Base-by-base conservation (phyloP, 2,888 invertebrate genomes). In the Callosobruchus maculatus region DNA sequence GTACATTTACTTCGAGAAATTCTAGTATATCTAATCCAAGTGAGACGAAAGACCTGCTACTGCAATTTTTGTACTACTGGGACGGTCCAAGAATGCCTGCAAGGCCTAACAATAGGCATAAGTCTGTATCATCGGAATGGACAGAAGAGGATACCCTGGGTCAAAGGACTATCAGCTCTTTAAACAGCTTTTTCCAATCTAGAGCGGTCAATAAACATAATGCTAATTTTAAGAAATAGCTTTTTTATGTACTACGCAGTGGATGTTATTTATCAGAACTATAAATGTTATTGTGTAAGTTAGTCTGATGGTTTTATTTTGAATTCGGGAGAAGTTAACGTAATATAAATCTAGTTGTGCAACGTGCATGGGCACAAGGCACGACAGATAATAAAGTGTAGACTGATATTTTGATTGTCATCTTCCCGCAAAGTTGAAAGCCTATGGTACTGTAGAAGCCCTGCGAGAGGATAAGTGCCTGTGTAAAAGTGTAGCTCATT, bases 41-140 rank as follows among this genome's bases (percentile, higher is more conserved):
- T 77, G 90, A 92, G 71, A 93, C 95, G 22, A 95, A 95, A 86
- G 93, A 95, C 84, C 89, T 95, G 71, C 87, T 95, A 67, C 84
- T 95, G 30, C 92, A 93, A 83, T 88, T 95, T 74, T 85, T 95
- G 71, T 93, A 93, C 79, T 93, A 94, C 84, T 95, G 94, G 92
- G 93, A 93, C 70, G 92, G 91, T n/a, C 89, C 88, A 84, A 78
- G 88, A 86, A 81, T 88, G 3, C 81, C 79, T n/a, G 78, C 80
- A 5, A 88, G 90, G 76, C 88, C 91, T 2, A 89, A 89, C 21
- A 90, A 91, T 0, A 83, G 90, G 67, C 93, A 93, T 80, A 93
- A 93, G 81, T 94, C 94, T 21, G 90, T 95, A 79, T 94, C 94
- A 30, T 88, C 93, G 72, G 94, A 94, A 81, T 94, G 93, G 92